Conservation (phyloP, 37 sponge, comb jelly and placozoan genomes). For the Dysidea cf. avara region DNA sequence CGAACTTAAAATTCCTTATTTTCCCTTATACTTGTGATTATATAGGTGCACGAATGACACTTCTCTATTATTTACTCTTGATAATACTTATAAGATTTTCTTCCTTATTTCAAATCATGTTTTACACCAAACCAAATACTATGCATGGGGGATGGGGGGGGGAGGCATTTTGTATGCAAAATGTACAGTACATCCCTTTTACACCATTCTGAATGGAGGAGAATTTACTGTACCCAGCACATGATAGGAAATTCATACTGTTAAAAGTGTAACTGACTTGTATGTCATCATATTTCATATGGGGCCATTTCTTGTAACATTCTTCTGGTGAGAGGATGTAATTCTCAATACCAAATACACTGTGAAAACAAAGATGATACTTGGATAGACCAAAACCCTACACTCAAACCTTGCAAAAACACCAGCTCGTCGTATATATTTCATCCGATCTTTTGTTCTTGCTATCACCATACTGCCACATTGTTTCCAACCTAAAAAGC, state of each 20-base stretch:
- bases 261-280: conserved; percentile 17
- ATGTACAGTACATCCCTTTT: too few species aligned
- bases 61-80: too few species aligned
- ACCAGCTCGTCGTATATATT: conserved; percentile 9
- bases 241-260: neutral
- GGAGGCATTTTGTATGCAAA: too few species aligned
- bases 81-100: too few species aligned
- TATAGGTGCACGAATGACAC: too few species aligned
- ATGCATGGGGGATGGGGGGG: too few species aligned
- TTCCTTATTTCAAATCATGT: too few species aligned
- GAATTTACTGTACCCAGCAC: neutral
- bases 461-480: conserved; percentile 72
- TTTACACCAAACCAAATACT: too few species aligned
- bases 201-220: too few species aligned
- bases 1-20: too few species aligned
- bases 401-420: conserved; percentile 32
- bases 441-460: conserved; percentile 53
- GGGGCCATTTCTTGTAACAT: conserved; percentile 54
- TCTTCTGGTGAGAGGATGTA: conserved; percentile 62
- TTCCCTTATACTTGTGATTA: too few species aligned
- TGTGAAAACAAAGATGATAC: conserved; percentile 35
- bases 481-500: conserved; percentile 34
- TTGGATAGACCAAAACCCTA: too few species aligned
- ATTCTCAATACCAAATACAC: conserved; percentile 53
- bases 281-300: conserved; percentile 66